phyloP scores from a whole-genome alignment of 2,797 vertebrate species.

The Sandelia bainsii region DNA sequence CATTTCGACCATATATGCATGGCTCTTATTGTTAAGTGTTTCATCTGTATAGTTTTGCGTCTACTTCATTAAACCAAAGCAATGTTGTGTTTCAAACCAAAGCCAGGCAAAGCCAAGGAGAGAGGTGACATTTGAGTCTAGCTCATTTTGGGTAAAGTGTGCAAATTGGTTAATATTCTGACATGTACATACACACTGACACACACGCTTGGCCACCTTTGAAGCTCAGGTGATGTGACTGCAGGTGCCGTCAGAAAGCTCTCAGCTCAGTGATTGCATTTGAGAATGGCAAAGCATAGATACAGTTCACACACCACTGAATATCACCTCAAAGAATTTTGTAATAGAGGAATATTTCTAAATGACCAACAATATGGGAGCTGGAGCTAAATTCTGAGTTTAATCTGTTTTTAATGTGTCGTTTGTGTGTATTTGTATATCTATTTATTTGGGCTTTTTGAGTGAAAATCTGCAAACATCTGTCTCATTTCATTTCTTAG shows the following conservation, averaged over 20 bases:
- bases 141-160: constrained; percentile 14
- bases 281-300: constrained; percentile 48
- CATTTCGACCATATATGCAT: neutral
- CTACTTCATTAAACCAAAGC: neutral
- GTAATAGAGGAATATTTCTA: neutral
- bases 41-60: constrained; percentile 10
- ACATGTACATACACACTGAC: neutral
- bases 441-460: constrained; percentile 21
- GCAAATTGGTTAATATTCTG: constrained; percentile 61
- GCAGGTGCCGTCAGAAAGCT: constrained; percentile 54
- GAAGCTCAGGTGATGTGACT: constrained; percentile 51
- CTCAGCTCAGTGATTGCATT: constrained; percentile 44
- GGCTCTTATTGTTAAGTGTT: neutral
- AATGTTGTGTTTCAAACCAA: constrained; percentile 4
- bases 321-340: neutral
- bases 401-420: constrained; percentile 33
- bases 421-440: constrained; percentile 19
- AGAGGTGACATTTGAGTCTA: no score
- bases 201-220: neutral
- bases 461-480: constrained; percentile 61
- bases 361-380: neutral
- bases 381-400: neutral
- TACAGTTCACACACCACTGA: constrained; percentile 11
- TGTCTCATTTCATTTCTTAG: constrained; percentile 54
- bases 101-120: neutral